phyloP scores from a whole-genome alignment of 2,113 vertebrate species.

The Centropus bengalensis region DNA sequence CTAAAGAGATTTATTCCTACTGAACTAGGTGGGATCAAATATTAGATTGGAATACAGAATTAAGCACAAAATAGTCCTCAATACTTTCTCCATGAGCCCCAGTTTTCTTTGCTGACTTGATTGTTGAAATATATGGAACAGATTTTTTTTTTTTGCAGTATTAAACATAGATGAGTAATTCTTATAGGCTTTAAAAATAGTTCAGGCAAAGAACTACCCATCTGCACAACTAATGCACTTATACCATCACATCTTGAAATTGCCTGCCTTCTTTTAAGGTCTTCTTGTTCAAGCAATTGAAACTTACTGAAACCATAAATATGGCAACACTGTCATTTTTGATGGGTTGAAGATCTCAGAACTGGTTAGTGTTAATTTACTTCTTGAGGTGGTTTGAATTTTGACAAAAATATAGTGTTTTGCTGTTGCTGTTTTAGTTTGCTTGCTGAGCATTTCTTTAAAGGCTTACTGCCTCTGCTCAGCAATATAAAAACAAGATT shows the following conservation, averaged over 20 bases:
- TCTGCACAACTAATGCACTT: constrained; percentile 13
- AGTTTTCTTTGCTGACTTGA: not conserved
- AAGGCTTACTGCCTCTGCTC: constrained; percentile 27
- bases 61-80: not conserved
- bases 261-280: not conserved
- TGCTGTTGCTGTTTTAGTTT: constrained; percentile 31
- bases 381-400: constrained; percentile 13
- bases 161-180: constrained; percentile 52
- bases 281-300: not conserved
- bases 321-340: not conserved
- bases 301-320: constrained; percentile 13
- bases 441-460: constrained; percentile 44
- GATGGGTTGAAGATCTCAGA: not conserved
- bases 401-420: constrained; percentile 13
- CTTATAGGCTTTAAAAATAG: constrained; percentile 45
- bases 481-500: constrained; percentile 38
- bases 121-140: constrained; percentile 12
- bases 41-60: not conserved
- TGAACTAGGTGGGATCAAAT: not conserved
- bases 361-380: constrained; percentile 8
- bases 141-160: not conserved
- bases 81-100: not conserved
- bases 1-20: not conserved
- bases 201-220: not conserved
- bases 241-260: not conserved